Evolutionary conservation across 2,113 vertebrate species (phyloP).

Genomic region (Macquaria ambigua): DNA sequence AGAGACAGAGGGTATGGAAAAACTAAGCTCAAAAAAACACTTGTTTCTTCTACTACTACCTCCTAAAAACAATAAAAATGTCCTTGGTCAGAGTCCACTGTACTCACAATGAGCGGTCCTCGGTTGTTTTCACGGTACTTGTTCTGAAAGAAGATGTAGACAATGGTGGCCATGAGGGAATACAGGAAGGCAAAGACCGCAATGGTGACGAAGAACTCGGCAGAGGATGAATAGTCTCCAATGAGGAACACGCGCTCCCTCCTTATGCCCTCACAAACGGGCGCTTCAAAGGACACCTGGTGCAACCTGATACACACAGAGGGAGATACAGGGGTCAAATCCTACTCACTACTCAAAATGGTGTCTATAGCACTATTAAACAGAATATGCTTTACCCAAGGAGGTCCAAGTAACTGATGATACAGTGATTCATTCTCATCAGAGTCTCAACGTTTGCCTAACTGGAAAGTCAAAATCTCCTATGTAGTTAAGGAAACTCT

Average conservation of each 20-base stretch:
- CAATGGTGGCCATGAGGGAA: conserved; percentile 92
- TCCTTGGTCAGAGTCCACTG: not conserved
- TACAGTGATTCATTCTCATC: not conserved
- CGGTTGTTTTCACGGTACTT: conserved; percentile 96
- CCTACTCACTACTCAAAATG: not conserved
- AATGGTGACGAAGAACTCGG: conserved; percentile 97
- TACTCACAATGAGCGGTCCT: conserved; percentile 95
- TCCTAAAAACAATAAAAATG: not conserved
- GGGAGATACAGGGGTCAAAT: not conserved
- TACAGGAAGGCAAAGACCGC: conserved; percentile 98
- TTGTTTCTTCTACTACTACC: too few species aligned
- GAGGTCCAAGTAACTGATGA: not conserved
- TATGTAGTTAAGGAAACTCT: not conserved
- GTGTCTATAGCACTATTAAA: not conserved
- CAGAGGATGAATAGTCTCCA: conserved; percentile 97
- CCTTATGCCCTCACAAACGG: conserved; percentile 90
- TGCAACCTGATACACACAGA: conserved; percentile 87
- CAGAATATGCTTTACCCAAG: not conserved
- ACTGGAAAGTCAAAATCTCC: not conserved
- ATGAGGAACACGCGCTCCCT: conserved; percentile 90
- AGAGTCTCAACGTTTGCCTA: not conserved
- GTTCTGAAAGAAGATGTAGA: conserved; percentile 98
- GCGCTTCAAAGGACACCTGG: conserved; percentile 94
- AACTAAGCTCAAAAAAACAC: not conserved
- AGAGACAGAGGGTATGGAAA: conserved; percentile 34